These are phyloP conservation scores for Ectropis grisescens DNA, from an alignment of 1,140 invertebrate species.

Conservation along the genomic window DNA sequence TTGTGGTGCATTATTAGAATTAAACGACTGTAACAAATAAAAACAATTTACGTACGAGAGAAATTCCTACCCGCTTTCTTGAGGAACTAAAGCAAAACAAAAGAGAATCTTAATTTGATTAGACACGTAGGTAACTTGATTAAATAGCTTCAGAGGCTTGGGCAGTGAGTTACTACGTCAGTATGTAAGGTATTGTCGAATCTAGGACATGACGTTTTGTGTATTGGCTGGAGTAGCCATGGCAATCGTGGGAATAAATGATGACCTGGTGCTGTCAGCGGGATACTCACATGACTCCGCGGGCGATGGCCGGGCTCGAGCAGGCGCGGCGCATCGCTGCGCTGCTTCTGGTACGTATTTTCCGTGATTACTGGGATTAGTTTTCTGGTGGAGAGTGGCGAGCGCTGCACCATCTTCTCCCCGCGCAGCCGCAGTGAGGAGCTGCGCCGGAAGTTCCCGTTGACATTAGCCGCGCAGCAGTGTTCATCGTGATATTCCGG, in stretches of 20 bases:
- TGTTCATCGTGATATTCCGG: constrained; percentile 56
- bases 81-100: no score
- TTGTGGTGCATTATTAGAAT: constrained; percentile 42
- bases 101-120: no score
- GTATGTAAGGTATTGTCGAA: no score
- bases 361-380: constrained; percentile 66
- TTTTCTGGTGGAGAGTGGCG: constrained; percentile 55
- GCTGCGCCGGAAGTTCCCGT: constrained; percentile 57
- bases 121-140: no score
- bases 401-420: constrained; percentile 66
- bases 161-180: no score
- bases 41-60: constrained; percentile 3
- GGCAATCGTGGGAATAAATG: constrained; percentile 7
- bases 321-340: constrained; percentile 52
- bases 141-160: no score
- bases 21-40: constrained; percentile 58
- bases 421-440: constrained; percentile 68
- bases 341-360: constrained; percentile 50
- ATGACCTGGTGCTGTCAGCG: background rate
- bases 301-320: constrained; percentile 52
- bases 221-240: constrained; percentile 15
- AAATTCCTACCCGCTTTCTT: no score
- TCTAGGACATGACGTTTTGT: no score
- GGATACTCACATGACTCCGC: constrained; percentile 55
- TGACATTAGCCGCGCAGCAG: constrained; percentile 58